These are phyloP conservation scores for Zalophus californianus DNA, from an alignment of 2,797 vertebrate genomes.

Conservation along the genomic window DNA sequence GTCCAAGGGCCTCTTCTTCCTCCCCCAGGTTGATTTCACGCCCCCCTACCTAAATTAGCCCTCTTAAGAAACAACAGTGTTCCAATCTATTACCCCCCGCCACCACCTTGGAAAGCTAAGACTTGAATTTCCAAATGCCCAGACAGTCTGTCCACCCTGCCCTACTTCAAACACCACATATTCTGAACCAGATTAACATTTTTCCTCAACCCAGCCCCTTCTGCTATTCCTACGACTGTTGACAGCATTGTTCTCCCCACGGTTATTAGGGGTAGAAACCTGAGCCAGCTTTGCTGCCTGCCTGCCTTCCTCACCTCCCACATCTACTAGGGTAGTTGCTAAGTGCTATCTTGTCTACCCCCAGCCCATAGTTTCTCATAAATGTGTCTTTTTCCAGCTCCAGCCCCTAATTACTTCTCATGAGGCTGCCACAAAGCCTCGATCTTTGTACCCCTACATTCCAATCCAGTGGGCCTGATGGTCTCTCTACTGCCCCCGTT, in stretches of 20 bases:
- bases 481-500: background rate
- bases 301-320: background rate
- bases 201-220: background rate
- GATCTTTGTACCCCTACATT: background rate
- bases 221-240: background rate
- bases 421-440: too few relatives aligned
- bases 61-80: background rate
- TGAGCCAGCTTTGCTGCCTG: background rate
- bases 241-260: background rate
- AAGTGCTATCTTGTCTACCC: background rate
- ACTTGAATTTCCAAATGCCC: background rate
- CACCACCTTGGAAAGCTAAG: background rate
- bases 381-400: background rate
- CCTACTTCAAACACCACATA: background rate
- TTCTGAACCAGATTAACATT: background rate
- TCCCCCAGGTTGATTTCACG: background rate
- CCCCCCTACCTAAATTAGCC: background rate
- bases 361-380: background rate
- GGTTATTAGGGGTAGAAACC: background rate
- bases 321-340: background rate
- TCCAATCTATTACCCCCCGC: background rate
- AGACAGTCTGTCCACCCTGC: background rate
- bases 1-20: background rate
- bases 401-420: background rate
- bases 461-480: rapidly evolving